phyloP scores from a whole-genome alignment of 2,888 invertebrate species.

The Drosophila longiperda region DNA sequence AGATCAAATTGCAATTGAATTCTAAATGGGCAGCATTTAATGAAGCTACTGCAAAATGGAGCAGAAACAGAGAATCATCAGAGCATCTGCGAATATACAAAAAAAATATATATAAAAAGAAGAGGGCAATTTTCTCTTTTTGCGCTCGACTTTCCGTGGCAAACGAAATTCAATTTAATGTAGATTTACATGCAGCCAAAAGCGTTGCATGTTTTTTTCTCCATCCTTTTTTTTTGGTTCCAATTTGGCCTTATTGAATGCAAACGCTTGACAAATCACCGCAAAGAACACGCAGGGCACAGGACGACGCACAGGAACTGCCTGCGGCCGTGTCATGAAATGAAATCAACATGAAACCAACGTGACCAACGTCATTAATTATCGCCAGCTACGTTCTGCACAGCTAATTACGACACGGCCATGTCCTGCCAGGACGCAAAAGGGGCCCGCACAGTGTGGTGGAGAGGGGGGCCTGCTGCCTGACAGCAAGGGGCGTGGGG shows the following conservation, averaged over 20 bases:
- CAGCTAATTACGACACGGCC: constrained; percentile 70
- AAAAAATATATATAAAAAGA: not conserved
- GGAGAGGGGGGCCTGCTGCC: not conserved
- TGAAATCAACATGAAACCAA: constrained; percentile 80
- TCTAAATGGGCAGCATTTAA: constrained; percentile 75
- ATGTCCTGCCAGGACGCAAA: constrained; percentile 20
- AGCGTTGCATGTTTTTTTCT: constrained; percentile 33
- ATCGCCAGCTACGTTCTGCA: constrained; percentile 72
- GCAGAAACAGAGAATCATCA: constrained; percentile 42
- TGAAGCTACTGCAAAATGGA: constrained; percentile 70
- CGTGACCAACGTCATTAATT: constrained; percentile 81
- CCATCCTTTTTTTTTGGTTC: constrained; percentile 5
- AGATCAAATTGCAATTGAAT: constrained; percentile 79
- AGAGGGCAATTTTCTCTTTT: constrained; percentile 11
- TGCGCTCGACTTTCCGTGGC: constrained; percentile 14
- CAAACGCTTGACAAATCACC: constrained; percentile 76
- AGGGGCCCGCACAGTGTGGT: too few species aligned
- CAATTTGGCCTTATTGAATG: constrained; percentile 54
- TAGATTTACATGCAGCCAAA: constrained; percentile 72
- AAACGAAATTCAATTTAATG: constrained; percentile 75
- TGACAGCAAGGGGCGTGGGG: not conserved
- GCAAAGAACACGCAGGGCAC: constrained; percentile 31
- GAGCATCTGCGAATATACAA: constrained; percentile 6
- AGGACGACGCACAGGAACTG: constrained; percentile 25
- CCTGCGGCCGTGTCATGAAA: constrained; percentile 77